Base-by-base conservation (phyloP, 2,113 vertebrate species). In the Entelurus aequoreus region DNA sequence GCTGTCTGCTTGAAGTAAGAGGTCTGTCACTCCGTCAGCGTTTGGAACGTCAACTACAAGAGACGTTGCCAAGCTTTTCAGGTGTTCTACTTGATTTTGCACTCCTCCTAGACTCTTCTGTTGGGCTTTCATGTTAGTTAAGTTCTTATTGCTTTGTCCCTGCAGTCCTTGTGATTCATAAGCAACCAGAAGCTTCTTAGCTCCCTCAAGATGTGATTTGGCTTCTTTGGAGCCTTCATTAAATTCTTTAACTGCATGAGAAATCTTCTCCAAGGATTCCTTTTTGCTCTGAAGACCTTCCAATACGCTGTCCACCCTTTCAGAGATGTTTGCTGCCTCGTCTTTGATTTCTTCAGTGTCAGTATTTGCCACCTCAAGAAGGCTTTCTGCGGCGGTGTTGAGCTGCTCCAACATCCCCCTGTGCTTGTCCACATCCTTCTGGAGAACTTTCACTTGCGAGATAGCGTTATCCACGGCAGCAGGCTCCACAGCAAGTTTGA, bases 401-500 rank as follows among this genome's bases (percentile, higher is more conserved):
- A 97, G 86, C 47, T 94, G 86, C 66, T 95, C 95, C 61, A 96
- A 84, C 86, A 91, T 85, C 6, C 93, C 93, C 3, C 94, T 89
- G 72, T 93, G 94, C 55, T 96, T 97, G 83, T 98, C 95, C 40
- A 95, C 84, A 61, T 98, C 94, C 69, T 94, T 96, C 84, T 97
- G 95, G 65, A 96, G 90, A 57, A 84, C 88, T 71, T 91, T 95
- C 47, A 96, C 80, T 68, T 92, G 90, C 63, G 81, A 84, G 40
- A 95, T 71, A 48, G 91, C 91, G 53, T 85, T 88, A 46, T 98
- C 93, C 3, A 92, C 84, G 44, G 90, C 89, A 6, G 66, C 71
- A 1, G 90, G 90, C 64, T 95, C 91, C 54, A 91, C 74, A 2
- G 85, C 79, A 58, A 94, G 83, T 75, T 89, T 91, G 19, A 97